phyloP scores from a whole-genome alignment of 2,797 vertebrate species.

The Sebastes diaconus region DNA sequence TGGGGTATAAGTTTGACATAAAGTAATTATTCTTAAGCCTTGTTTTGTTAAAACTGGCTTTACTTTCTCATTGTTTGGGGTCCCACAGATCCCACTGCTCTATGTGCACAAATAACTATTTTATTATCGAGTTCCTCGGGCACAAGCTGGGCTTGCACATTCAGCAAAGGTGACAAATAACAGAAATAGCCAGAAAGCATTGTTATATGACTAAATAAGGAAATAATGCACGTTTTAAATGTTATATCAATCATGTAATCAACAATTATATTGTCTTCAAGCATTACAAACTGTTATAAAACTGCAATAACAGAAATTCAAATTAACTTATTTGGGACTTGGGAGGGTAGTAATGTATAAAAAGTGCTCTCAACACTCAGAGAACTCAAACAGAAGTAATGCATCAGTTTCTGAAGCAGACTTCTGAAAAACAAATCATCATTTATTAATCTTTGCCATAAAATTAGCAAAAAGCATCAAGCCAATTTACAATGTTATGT shows the following conservation, averaged over 20 bases:
- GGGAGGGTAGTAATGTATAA: neutral
- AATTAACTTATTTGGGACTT: neutral
- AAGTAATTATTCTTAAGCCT: conserved; percentile 9
- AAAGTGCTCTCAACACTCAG: neutral
- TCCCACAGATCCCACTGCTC: neutral
- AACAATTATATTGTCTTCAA: neutral
- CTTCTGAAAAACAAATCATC: neutral
- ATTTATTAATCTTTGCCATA: neutral
- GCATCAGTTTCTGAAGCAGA: neutral
- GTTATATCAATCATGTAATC: neutral
- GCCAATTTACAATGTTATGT: too few relatives aligned
- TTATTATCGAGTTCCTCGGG: neutral
- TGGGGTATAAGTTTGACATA: conserved; percentile 3
- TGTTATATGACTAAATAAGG: neutral
- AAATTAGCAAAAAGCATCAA: neutral
- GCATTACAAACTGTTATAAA: neutral
- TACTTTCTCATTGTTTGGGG: neutral
- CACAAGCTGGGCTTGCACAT: neutral
- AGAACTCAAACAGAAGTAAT: neutral
- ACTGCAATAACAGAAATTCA: neutral
- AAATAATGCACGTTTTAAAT: neutral
- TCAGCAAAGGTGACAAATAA: neutral
- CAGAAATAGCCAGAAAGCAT: neutral
- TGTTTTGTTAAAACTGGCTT: neutral
- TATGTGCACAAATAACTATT: neutral